Base-by-base conservation (phyloP, 2,888 invertebrate species). In the Drosophila nr. medialis region DNA sequence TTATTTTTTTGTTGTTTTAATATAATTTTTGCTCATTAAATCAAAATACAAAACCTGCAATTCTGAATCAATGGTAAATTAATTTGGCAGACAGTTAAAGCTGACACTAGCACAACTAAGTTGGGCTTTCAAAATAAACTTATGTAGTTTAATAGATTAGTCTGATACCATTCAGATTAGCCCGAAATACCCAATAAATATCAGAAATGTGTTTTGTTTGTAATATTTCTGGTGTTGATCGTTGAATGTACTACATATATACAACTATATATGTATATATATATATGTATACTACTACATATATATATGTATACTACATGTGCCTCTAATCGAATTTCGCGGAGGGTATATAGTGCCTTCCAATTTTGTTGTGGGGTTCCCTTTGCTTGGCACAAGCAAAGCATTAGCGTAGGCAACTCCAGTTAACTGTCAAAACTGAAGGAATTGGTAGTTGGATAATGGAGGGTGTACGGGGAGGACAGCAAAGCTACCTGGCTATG, bases 401-500 rank as follows among this genome's bases (percentile, higher is more conserved):
- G 53, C 15, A 30, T 21, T 56, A 53, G 50, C 53, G 60, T 29
- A 7, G 58, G 34, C 59, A 67, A 67, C 32, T 32, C 38, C 21
- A 45, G 50, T 64, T 61, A 24, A 24, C 56, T 59, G 54, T 29
- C 59, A 38, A 58, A 59, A 50, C 27, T 42, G 24, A 38, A 32
- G 21, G 13, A 30, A 38, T 15, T 15, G 45, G 18, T 30, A n/a
- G 21, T 21, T n/a, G 38, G 27, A 27, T 8, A 29, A 8, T 40
- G 40, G 10, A 1, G 3, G n/a, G n/a, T n/a, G 27, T 15, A 1
- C 6, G 21, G 32, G 36, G 8, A 10, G 27, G 13, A 34, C 15
- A 11, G 27, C 29, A 49, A 61, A 64, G 49, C 67, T 75, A 77
- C 79, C 77, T 77, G 72, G 50, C 61, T 58, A 36, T 67, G 65